These are phyloP conservation scores for Leucopsar rothschildi DNA, from an alignment of 2,113 vertebrate genomes.

Conservation along the genomic window DNA sequence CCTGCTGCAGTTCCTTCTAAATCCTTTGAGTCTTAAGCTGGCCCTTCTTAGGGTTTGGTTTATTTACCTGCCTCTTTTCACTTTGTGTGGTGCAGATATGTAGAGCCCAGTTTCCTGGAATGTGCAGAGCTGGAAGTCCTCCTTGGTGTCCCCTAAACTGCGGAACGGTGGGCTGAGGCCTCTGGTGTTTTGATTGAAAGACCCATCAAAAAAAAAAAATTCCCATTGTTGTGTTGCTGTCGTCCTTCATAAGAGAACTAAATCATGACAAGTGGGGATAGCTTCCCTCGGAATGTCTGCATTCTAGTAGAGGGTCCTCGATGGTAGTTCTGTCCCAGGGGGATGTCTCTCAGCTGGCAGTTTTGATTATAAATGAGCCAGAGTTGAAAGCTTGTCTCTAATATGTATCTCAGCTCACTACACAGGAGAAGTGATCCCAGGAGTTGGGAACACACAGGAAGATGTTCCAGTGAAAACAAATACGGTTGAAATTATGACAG, in stretches of 20 bases:
- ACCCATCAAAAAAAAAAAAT: neutral
- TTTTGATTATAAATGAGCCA: neutral
- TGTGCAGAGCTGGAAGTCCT: neutral
- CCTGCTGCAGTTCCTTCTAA: neutral
- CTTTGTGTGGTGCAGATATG: neutral
- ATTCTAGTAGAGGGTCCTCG: neutral
- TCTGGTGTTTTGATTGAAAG: neutral
- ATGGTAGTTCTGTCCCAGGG: neutral
- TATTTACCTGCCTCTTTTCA: neutral
- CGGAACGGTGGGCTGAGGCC: neutral
- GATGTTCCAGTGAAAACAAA: constrained; percentile 2
- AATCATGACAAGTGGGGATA: neutral
- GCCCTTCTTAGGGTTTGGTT: neutral
- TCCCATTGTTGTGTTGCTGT: neutral
- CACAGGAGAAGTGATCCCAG: neutral
- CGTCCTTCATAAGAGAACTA: neutral
- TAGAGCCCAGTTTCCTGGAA: neutral
- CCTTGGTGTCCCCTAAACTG: neutral
- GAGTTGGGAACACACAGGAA: neutral
- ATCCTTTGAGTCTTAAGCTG: neutral
- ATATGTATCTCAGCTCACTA: neutral
- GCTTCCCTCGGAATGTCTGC: neutral
- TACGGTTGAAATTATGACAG: neutral
- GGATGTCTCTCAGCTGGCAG: neutral
- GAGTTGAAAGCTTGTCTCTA: neutral